These are phyloP conservation scores for Tetragnatha versicolor DNA, from an alignment of 1,140 invertebrate genomes.

Conservation along the genomic window DNA sequence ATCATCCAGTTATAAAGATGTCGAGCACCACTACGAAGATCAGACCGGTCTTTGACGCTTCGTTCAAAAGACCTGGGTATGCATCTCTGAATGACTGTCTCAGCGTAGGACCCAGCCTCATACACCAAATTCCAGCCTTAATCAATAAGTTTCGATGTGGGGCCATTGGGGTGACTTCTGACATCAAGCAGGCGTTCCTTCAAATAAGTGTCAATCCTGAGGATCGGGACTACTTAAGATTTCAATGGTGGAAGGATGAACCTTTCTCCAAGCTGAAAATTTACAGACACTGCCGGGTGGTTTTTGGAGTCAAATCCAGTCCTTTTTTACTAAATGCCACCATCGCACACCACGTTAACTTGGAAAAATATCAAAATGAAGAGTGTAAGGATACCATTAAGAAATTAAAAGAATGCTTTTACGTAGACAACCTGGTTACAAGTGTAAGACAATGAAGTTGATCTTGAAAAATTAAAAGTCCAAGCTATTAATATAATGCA, in stretches of 20 bases:
- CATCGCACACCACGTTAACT: background rate
- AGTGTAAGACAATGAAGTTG: background rate
- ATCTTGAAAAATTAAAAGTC: background rate
- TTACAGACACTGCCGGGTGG: conserved; percentile 19
- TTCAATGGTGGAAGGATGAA: conserved; percentile 13
- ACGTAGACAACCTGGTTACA: conserved; percentile 1
- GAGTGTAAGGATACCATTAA: background rate
- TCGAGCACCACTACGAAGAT: conserved; percentile 53
- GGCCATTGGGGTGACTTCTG: conserved; percentile 12
- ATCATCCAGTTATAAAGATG: conserved; percentile 57
- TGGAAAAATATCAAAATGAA: background rate
- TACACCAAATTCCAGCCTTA: conserved; percentile 57
- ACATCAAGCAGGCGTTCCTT: conserved; percentile 56
- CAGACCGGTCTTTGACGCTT: conserved; percentile 26
- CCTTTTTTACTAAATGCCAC: conserved; percentile 23
- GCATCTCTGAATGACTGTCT: conserved; percentile 25
- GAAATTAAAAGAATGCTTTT: background rate
- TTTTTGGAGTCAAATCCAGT: conserved; percentile 21
- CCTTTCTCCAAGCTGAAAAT: conserved; percentile 1
- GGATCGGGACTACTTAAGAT: conserved; percentile 5
- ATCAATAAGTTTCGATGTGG: conserved; percentile 51
- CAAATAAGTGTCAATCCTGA: conserved; percentile 24
- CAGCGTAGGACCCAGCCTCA: background rate
- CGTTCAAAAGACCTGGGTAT: background rate
- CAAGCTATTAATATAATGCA: background rate